Evolutionary conservation across 2,113 vertebrate species (phyloP).

Genomic region (Tinamus guttatus): DNA sequence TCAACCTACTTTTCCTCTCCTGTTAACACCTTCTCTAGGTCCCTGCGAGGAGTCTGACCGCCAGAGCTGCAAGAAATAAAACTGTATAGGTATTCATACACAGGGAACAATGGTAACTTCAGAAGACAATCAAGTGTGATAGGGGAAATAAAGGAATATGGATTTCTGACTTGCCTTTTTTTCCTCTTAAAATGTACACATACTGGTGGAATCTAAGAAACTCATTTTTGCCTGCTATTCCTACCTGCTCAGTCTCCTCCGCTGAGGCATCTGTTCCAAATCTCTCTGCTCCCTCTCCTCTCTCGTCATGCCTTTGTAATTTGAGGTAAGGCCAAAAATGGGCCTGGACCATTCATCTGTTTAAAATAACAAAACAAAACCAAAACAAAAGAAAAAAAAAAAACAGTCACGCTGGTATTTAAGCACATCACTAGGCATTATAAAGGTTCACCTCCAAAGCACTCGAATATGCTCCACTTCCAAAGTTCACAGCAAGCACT

Average conservation of each 20-base stretch:
- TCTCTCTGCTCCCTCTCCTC: slow-evolving; percentile 97
- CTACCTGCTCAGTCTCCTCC: slow-evolving; percentile 91
- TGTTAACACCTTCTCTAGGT: slow-evolving; percentile 96
- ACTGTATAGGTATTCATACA: neutral
- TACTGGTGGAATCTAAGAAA: neutral
- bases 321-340: slow-evolving; percentile 96
- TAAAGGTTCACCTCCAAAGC: neutral
- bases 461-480: neutral
- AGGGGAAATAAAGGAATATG: neutral
- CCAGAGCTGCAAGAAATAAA: slow-evolving; percentile 83
- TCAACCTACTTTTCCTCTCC: slow-evolving; percentile 94
- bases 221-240: neutral
- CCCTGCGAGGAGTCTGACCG: slow-evolving; percentile 95
- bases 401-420: neutral
- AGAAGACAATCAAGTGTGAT: neutral
- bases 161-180: neutral
- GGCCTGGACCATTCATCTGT: slow-evolving; percentile 98
- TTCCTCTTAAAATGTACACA: neutral
- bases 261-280: slow-evolving; percentile 95
- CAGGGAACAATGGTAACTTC: neutral
- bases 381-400: no score
- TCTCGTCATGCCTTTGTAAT: slow-evolving; percentile 98
- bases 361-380: neutral
- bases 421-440: neutral
- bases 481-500: neutral